Percentiles rank a stretch among this genome's conserved stretches.
Conservation (phyloP, 2,797 vertebrate species). For the Premnoplex brunnescens region DNA sequence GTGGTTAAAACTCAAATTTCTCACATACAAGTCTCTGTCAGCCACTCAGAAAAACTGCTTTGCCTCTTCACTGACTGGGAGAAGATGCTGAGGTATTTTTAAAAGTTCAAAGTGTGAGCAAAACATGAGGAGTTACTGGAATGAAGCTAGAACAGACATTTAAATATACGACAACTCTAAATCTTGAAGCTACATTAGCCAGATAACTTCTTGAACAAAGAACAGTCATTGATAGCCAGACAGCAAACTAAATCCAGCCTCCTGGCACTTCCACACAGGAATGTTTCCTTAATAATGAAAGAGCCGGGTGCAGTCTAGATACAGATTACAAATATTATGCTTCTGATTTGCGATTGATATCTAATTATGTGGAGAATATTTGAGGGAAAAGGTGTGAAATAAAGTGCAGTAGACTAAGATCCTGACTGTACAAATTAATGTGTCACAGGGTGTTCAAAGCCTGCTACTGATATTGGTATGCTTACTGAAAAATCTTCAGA, state of each 20-base stretch:
- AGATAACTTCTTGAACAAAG: slow-evolving; percentile 11
- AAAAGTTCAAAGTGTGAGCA: slow-evolving; percentile 8
- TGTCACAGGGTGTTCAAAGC: neutral
- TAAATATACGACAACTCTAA: neutral
- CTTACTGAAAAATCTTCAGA: neutral
- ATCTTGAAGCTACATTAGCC: slow-evolving; percentile 36
- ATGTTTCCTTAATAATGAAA: slow-evolving; percentile 9
- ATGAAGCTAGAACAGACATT: neutral
- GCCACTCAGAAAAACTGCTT: neutral
- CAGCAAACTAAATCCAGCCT: neutral
- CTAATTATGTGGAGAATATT: neutral
- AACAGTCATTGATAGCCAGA: neutral
- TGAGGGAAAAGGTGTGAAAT: slow-evolving; percentile 16
- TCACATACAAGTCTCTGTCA: neutral
- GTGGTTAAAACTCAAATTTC: neutral
- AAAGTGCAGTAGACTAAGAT: neutral
- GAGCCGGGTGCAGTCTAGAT: slow-evolving; percentile 7
- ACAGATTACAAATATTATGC: slow-evolving; percentile 42
- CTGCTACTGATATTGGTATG: accelerated
- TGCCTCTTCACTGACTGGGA: neutral
- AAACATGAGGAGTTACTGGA: neutral
- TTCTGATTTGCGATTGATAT: neutral
- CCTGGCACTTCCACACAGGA: neutral
- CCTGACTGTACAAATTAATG: neutral
- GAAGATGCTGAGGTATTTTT: slow-evolving; percentile 35